A percentile compares a stretch with the other conserved stretches of the same genome.
Conservation (phyloP, 1,140 invertebrate genomes). For the Trachymyrmex septentrionalis region DNA sequence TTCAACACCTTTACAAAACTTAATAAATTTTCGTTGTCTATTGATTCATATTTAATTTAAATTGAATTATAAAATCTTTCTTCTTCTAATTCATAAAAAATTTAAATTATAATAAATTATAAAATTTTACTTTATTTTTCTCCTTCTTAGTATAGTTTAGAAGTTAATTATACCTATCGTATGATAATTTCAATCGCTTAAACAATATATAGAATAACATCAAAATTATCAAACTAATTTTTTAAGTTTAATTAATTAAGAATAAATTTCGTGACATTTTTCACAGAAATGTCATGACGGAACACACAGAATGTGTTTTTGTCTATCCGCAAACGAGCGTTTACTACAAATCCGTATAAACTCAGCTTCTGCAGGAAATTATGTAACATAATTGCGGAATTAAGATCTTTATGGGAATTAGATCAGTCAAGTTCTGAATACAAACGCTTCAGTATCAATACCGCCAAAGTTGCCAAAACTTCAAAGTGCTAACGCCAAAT, state of each 20-base stretch:
- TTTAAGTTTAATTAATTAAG: neutral
- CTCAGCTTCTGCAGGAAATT: neutral
- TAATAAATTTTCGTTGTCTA: neutral
- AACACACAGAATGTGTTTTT: neutral
- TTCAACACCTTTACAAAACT: neutral
- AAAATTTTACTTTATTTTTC: too few species aligned
- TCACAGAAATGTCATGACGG: neutral
- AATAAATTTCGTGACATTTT: neutral
- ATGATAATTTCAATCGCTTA: too few species aligned
- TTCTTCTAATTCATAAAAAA: too few species aligned
- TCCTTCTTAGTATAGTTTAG: too few species aligned
- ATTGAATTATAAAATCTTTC: too few species aligned
- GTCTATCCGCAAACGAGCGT: neutral
- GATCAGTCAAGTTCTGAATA: constrained; percentile 29
- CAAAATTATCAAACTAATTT: neutral
- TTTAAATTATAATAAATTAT: too few species aligned
- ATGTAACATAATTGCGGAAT: constrained; percentile 42
- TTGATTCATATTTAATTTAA: too few species aligned
- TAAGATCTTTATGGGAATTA: constrained; percentile 51
- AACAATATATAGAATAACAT: too few species aligned
- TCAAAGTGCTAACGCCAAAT: constrained; percentile 35
- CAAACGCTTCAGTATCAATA: constrained; percentile 47
- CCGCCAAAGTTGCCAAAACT: constrained; percentile 37
- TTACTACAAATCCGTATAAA: constrained; percentile 35
- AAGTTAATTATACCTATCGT: too few species aligned